Conservation (phyloP, 2,113 vertebrate species). For the Centropus unirufus region DNA sequence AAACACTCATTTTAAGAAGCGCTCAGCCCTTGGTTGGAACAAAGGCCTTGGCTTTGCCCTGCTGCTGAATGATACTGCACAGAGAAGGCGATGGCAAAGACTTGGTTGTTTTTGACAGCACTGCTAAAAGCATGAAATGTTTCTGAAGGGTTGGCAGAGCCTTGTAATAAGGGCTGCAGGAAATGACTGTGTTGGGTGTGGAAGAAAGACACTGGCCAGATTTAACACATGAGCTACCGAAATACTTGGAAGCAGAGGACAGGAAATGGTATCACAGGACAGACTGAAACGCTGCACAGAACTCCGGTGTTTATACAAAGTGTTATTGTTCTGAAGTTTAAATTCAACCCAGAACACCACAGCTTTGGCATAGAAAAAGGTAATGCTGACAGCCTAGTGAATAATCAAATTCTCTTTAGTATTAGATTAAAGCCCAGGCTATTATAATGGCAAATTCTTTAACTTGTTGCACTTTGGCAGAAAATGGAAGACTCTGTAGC, state of each 20-base stretch:
- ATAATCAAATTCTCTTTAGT: neutral
- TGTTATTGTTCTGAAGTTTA: neutral
- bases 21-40: slow-evolving; percentile 4
- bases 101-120: slow-evolving; percentile 41
- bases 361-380: neutral
- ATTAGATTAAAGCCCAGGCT: neutral
- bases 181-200: slow-evolving; percentile 74
- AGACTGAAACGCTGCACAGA: neutral
- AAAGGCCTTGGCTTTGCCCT: neutral
- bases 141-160: slow-evolving; percentile 50
- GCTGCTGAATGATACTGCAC: neutral
- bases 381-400: neutral
- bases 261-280: slow-evolving; percentile 44
- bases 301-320: neutral
- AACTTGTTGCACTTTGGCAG: neutral
- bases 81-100: slow-evolving; percentile 21
- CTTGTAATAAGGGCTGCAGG: slow-evolving; percentile 64
- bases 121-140: slow-evolving; percentile 55
- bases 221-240: slow-evolving; percentile 58
- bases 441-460: neutral
- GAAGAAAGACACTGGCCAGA: slow-evolving; percentile 58
- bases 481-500: neutral
- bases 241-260: slow-evolving; percentile 44
- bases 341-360: neutral
- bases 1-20: neutral